phyloP scores from a whole-genome alignment of 2,888 invertebrate genomes.

The Julus scandinavius region DNA sequence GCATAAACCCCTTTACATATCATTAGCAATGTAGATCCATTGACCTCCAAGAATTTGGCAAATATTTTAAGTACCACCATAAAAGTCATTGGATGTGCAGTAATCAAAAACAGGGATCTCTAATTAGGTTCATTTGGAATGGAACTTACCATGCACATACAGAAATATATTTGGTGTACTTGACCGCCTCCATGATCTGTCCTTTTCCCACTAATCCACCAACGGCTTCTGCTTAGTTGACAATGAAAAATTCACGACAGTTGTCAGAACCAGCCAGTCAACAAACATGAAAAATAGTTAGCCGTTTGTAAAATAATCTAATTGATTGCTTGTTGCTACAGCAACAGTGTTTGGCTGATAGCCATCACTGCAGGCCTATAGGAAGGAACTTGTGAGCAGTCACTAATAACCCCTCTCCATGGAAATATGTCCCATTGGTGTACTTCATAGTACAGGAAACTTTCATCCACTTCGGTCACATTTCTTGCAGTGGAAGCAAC shows the following conservation, averaged over 20 bases:
- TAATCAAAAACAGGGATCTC: not conserved
- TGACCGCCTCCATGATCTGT: not conserved
- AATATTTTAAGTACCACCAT: not conserved
- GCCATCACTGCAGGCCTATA: conserved; percentile 5
- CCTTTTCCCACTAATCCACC: conserved; percentile 20
- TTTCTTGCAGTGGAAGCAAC: not conserved
- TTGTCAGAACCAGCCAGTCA: conserved; percentile 20
- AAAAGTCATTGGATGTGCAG: not conserved
- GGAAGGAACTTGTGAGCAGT: conserved; percentile 30
- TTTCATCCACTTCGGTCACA: conserved; percentile 19
- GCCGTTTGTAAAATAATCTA: conserved; percentile 26
- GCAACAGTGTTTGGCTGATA: conserved; percentile 27
- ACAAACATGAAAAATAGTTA: conserved; percentile 39
- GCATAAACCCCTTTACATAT: not conserved
- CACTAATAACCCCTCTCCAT: conserved; percentile 32
- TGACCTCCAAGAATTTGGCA: not conserved
- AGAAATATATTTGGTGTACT: not conserved
- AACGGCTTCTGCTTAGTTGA: conserved; percentile 13
- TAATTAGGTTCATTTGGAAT: not conserved
- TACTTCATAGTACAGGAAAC: conserved; percentile 23
- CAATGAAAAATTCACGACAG: conserved; percentile 39
- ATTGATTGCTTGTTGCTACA: conserved; percentile 42
- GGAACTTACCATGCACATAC: not conserved
- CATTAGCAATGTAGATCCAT: not conserved
- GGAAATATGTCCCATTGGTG: conserved; percentile 38